Base-by-base conservation (phyloP, 2,888 invertebrate genomes). In the Hirtodrosophila trivittata region DNA sequence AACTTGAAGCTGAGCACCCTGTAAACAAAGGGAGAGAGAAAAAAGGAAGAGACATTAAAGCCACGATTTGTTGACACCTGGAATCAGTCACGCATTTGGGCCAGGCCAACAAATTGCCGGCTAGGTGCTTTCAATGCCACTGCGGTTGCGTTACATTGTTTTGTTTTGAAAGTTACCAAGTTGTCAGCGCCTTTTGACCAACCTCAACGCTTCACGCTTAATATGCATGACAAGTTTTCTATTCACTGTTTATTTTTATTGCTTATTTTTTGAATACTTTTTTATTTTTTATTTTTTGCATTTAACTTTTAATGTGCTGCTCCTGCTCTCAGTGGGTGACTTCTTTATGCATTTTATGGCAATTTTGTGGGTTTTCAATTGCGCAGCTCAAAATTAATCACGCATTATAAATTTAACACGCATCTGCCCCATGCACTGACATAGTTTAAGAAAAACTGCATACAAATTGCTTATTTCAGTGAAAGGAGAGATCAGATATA, bases 1-100 rank as follows among this genome's bases (percentile, higher is more conserved):
- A 83, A 80, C 72, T 88, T 90, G 16, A 87, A 89, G 33, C 78
- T 75, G 6, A 90, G 63, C 38, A 86, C 81, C 74, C 90, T 89
- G 71, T n/a, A 70, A n/a, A n/a, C n/a, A n/a, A n/a, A n/a, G n/a
- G n/a, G n/a, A n/a, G n/a, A n/a, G n/a, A n/a, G n/a, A n/a, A n/a
- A n/a, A n/a, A n/a, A n/a, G 28, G 16, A 49, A 38, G 6, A 21
- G 9, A 10, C 8, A 54, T 42, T 47, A 47, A 39, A 46, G 58
- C 21, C 42, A 32, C 42, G 37, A 33, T 14, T 33, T 30, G 45
- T 35, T 14, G 16, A 9, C 47, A 56, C 38, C 45, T 26, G 3
- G 35, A 66, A 55, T 69, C 37, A 49, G 77, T 46, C 55, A 75
- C 57, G 55, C 58, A 52, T 33, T 47, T 26, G 30, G 16, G 30